Evolutionary conservation across 1,140 invertebrate species (phyloP).

Genomic region (Lineus longissimus): DNA sequence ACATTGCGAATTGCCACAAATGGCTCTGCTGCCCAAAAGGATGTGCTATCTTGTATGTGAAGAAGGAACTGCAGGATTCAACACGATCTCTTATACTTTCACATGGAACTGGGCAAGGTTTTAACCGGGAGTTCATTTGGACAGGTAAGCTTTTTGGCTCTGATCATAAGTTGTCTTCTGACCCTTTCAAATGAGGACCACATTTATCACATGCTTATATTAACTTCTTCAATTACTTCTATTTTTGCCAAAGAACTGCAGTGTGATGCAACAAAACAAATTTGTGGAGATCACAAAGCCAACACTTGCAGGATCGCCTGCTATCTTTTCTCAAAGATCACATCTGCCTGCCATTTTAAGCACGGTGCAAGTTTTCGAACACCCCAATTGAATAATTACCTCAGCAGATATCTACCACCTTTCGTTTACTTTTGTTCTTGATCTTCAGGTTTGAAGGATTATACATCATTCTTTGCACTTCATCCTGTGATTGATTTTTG

Average conservation of each 20-base stretch:
- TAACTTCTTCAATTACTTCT: too few species aligned
- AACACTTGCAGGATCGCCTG: too few species aligned
- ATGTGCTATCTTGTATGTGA: slow-evolving; percentile 46
- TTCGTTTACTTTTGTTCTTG: not conserved
- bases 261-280: too few species aligned
- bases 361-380: too few species aligned
- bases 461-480: slow-evolving; percentile 43
- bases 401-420: not conserved
- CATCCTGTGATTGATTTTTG: slow-evolving; percentile 46
- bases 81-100: slow-evolving; percentile 43
- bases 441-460: slow-evolving; percentile 46
- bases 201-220: too few species aligned
- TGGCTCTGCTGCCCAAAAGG: slow-evolving; percentile 52
- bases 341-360: too few species aligned
- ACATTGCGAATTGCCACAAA: slow-evolving; percentile 51
- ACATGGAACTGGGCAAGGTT: slow-evolving; percentile 49
- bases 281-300: too few species aligned
- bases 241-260: too few species aligned
- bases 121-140: slow-evolving; percentile 52
- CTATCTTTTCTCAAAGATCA: too few species aligned
- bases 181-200: too few species aligned
- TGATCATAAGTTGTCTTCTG: too few species aligned
- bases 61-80: slow-evolving; percentile 26
- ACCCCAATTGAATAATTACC: not conserved
- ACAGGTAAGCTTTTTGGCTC: slow-evolving; percentile 33